Base-by-base conservation (phyloP, 2,113 vertebrate species). In the Ochotona princeps region DNA sequence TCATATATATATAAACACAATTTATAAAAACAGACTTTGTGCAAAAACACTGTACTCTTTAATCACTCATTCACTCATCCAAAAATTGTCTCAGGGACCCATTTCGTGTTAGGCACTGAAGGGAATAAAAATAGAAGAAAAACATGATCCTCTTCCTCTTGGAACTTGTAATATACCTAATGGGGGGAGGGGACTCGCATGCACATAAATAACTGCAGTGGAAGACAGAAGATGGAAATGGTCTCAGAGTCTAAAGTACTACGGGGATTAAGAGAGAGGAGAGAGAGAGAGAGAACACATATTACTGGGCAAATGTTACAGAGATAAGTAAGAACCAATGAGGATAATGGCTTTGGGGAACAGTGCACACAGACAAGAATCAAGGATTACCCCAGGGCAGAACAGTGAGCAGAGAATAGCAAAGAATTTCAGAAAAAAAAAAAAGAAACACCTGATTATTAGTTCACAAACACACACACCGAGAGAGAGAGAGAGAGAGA, bases 51-150 rank as follows among this genome's bases (percentile, higher is more conserved):
- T 74, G 63, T 90, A 91, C 28, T 87, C 76, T 79, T 93, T 84
- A 95, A 89, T 95, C 87, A 88, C 49, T 83, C 87, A 94, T 75
- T 96, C 91, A 91, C 81, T 92, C 69, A 82, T 86, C 75, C 83
- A 93, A 93, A 94, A 96, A 83, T 81, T 89, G 35, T 89, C n/a
- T 83, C 32, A 84, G 67, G 80, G 75, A 96, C 89, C 82, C 90
- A 61, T 95, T 94, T 92, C 60, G 44, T 67, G 67, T 51, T 89
- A 84, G 63, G 76, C 65, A 94, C 72, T 84, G 28, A 78, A 85
- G 73, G 20, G 82, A 92, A 78, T 94, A 93, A 93, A 96, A 95
- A 96, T 90, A 94, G 84, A 94, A 91, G 44, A 69, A 96, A 96
- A 96, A 95, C 23, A 92, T 47, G 76, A 94, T 93, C 81, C 72